Percentiles rank a stretch among this genome's conserved stretches.
phyloP scores from a whole-genome alignment of 2,888 invertebrate species.

The Dicyrtomina minuta region DNA sequence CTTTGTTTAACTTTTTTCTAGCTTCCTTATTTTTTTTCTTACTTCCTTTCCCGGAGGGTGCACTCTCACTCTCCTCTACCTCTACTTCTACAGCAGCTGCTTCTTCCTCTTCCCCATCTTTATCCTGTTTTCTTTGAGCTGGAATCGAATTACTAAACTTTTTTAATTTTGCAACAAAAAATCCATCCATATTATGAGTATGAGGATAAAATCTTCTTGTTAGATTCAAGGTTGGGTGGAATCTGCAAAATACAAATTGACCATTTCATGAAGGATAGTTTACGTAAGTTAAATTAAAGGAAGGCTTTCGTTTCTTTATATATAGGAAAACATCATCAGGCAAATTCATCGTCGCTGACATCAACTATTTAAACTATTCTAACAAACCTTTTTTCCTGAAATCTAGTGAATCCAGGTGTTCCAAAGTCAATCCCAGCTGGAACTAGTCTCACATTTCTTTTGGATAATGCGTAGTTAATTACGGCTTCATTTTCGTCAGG shows the following conservation, averaged over 20 bases:
- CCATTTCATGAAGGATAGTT: neutral
- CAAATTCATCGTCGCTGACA: too few relatives aligned
- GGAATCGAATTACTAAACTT: slow-evolving; percentile 81
- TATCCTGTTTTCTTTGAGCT: slow-evolving; percentile 31
- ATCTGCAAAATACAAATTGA: slow-evolving; percentile 60
- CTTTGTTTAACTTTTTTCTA: neutral
- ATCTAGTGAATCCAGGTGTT: slow-evolving; percentile 89
- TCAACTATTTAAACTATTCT: too few relatives aligned
- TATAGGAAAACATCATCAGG: neutral
- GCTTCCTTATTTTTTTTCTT: neutral
- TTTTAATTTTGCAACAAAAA: slow-evolving; percentile 96
- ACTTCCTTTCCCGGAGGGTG: neutral
- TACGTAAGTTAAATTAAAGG: too few relatives aligned
- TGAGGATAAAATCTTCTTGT: slow-evolving; percentile 95
- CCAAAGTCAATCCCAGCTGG: slow-evolving; percentile 94
- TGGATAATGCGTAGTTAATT: slow-evolving; percentile 89
- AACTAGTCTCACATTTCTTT: slow-evolving; percentile 85
- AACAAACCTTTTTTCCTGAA: slow-evolving; percentile 63
- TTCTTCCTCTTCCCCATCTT: slow-evolving; percentile 25
- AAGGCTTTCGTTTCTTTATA: neutral
- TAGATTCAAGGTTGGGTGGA: slow-evolving; percentile 85
- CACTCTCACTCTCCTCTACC: neutral
- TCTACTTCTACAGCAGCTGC: slow-evolving; percentile 7
- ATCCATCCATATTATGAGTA: slow-evolving; percentile 98
- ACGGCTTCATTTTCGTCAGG: slow-evolving; percentile 99